A percentile compares a stretch with the other conserved stretches of the same genome.
phyloP scores from a whole-genome alignment of 2,113 vertebrate genomes.

The Amblyornis subalaris region DNA sequence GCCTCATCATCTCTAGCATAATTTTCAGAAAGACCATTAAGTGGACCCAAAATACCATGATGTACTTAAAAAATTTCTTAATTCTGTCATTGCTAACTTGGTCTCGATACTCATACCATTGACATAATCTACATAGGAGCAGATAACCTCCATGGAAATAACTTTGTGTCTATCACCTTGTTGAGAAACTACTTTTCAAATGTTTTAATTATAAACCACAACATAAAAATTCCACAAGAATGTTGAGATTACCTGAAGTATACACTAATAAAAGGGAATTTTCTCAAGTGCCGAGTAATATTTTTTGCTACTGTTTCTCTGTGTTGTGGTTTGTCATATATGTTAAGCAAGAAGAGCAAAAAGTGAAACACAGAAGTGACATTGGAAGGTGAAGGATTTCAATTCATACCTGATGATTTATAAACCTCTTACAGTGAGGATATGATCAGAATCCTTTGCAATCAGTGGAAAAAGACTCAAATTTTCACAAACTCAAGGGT shows the following conservation, averaged over 20 bases:
- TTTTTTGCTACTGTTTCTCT: neutral
- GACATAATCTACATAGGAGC: neutral
- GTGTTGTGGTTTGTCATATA: neutral
- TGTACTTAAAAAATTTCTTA: neutral
- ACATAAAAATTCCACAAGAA: neutral
- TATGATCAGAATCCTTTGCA: neutral
- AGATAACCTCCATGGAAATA: neutral
- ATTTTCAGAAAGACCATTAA: neutral
- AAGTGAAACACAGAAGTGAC: neutral
- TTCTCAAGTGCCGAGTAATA: neutral
- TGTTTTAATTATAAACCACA: neutral
- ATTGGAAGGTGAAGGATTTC: neutral
- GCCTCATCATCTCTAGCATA: neutral
- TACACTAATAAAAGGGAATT: neutral
- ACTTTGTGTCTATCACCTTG: neutral
- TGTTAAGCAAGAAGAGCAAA: neutral
- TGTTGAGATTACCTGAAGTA: neutral
- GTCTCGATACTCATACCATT: fast-evolving
- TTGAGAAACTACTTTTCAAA: neutral
- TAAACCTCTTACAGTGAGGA: neutral
- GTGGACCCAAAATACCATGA: neutral
- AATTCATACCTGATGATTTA: neutral
- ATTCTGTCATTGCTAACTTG: neutral
- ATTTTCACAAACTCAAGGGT: neutral
- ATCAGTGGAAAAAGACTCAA: neutral